Evolutionary conservation across 2,113 vertebrate genomes (phyloP), one percentile per base, ranked within the genome.

Genomic region (Nymphicus hollandicus): DNA sequence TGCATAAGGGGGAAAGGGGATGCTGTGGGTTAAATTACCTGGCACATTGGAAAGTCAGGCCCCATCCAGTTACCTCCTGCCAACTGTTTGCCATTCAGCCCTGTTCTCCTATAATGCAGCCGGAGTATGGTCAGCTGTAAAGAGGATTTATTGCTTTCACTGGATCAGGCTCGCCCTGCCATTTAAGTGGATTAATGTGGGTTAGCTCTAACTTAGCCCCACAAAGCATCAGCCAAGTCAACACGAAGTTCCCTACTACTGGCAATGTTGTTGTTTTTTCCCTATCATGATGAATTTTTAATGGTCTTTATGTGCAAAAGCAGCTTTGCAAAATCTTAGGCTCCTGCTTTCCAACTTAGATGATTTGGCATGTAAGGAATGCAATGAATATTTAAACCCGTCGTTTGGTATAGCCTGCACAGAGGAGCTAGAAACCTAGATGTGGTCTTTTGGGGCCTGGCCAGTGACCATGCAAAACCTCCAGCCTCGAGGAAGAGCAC

Each of bases 81-180:
- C 89, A 96, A 65, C 58, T 90, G 43, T 86, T 83, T 96, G 90
- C 79, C 86, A 88, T 86, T 92, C 87, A 88, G 81, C 47, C 46
- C 61, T 7, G 1, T 74, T 80, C 47, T 76, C 41, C 89, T 78
- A 11, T 35, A 73, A 53, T 37, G 56, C 88, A 83, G 55, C 80
- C 3, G 1, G 41, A 91, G 74, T 89, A 89, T 91, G 87, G 81
- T 94, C 86, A 92, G 86, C 70, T 89, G 66, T 89, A 91, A 93
- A 86, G 91, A 96, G 94, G 96, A 96, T 96, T 97, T 95, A 93
- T 86, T 92, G 88, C 81, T 92, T 96, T 96, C 94, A 91, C 95
- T 95, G 95, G 93, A 95, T 96, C 90, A 95, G 71, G 78, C 74
- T 95, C 68, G 93, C 95, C 88, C 91, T 88, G 89, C 92, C 88